Conservation (phyloP, 2,113 vertebrate genomes). For the Cyanoliseus patagonus region DNA sequence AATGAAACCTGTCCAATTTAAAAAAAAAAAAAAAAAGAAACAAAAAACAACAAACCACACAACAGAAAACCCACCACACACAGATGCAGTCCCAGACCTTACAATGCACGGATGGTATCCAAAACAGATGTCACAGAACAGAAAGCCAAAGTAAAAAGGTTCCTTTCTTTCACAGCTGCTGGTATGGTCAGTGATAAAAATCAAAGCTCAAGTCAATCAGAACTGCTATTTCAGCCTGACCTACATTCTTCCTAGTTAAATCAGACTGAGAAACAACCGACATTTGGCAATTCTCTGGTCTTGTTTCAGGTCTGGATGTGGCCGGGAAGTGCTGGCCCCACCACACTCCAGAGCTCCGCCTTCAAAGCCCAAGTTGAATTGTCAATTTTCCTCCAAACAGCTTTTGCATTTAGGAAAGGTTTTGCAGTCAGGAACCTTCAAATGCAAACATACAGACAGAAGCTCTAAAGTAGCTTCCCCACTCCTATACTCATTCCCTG, state of each 20-base stretch:
- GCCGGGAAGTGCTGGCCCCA: neutral
- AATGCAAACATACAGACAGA: accelerated
- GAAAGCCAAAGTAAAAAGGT: neutral
- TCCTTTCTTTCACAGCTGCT: neutral
- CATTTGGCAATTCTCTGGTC: neutral
- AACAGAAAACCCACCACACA: neutral
- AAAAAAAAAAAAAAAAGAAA: accelerated
- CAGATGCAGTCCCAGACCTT: neutral
- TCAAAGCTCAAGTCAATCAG: accelerated
- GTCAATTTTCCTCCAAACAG: neutral
- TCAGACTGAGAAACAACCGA: neutral
- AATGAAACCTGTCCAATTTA: neutral
- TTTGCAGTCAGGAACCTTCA: neutral
- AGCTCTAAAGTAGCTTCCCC: neutral
- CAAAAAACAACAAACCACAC: neutral
- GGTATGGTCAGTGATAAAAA: neutral
- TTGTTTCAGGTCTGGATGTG: accelerated
- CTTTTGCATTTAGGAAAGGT: neutral
- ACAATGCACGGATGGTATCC: accelerated
- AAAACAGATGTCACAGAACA: neutral
- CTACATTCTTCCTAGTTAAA: accelerated
- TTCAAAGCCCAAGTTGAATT: neutral
- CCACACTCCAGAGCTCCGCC: neutral
- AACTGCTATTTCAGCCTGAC: neutral
- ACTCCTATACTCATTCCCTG: neutral